These are phyloP conservation scores for Rhizomys pruinosus DNA, from an alignment of 2,113 vertebrate genomes.

Conservation along the genomic window DNA sequence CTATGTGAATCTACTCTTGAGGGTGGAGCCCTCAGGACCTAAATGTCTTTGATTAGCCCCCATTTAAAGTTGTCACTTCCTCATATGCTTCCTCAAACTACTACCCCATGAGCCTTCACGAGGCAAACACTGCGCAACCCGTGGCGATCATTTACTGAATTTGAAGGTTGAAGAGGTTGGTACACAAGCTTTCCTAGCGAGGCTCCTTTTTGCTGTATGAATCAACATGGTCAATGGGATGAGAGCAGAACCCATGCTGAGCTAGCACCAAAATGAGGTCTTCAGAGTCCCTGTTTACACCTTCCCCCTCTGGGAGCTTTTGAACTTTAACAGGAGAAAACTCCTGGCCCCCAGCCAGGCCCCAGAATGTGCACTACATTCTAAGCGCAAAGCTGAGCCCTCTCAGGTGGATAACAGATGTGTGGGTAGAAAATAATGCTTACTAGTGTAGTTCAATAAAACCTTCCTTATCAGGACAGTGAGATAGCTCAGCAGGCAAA, in stretches of 20 bases:
- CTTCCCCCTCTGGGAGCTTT: not conserved
- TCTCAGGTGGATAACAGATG: not conserved
- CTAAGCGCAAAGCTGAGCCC: not conserved
- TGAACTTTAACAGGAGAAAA: not conserved
- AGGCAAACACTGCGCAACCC: not conserved
- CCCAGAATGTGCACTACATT: not conserved
- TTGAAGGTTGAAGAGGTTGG: not conserved
- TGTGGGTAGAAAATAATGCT: slow-evolving; percentile 5
- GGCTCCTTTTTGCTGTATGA: not conserved
- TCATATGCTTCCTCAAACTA: not conserved
- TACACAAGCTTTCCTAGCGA: not conserved
- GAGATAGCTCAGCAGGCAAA: not conserved
- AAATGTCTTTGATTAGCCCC: not conserved
- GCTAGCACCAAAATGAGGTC: not conserved
- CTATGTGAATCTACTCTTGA: not conserved
- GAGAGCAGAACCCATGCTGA: not conserved
- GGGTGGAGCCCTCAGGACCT: too few relatives aligned
- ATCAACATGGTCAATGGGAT: not conserved
- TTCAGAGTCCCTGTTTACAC: not conserved
- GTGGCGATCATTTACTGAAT: not conserved
- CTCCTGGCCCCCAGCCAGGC: not conserved
- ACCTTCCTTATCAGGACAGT: not conserved
- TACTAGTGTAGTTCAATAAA: not conserved
- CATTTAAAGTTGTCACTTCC: not conserved
- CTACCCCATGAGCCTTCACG: too few relatives aligned